Conservation (phyloP, 2,113 vertebrate genomes). For the Microcebus murinus region DNA sequence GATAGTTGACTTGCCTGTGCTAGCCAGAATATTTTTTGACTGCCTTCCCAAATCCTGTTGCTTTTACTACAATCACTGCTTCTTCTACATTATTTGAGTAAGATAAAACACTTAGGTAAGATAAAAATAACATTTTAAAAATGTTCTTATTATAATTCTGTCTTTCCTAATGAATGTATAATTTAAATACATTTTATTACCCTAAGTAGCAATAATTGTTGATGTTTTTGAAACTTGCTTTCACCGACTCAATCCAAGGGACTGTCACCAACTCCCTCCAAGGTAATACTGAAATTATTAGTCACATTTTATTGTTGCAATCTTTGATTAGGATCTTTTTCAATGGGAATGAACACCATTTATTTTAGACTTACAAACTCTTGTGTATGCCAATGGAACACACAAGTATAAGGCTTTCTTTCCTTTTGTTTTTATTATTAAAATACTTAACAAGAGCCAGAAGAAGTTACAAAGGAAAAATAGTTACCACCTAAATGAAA, state of each 20-base stretch:
- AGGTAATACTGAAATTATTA: slow-evolving; percentile 31
- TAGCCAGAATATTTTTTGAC: not conserved
- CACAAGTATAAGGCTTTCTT: not conserved
- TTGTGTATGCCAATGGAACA: not conserved
- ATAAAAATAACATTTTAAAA: slow-evolving; percentile 36
- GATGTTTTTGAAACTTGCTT: slow-evolving; percentile 34
- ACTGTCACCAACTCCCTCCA: not conserved
- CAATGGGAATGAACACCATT: slow-evolving; percentile 9
- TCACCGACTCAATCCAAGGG: not conserved
- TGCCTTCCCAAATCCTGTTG: not conserved
- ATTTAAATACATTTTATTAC: slow-evolving; percentile 33
- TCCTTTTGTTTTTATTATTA: not conserved
- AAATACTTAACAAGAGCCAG: slow-evolving; percentile 40
- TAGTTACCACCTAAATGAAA: slow-evolving; percentile 38
- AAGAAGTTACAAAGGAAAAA: slow-evolving; percentile 18
- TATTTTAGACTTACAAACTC: slow-evolving; percentile 36
- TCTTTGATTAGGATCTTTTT: slow-evolving; percentile 30
- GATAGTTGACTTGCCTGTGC: not conserved
- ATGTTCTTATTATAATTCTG: slow-evolving; percentile 24
- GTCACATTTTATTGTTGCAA: not conserved
- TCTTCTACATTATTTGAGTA: slow-evolving; percentile 3
- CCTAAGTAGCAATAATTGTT: not conserved
- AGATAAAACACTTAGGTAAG: slow-evolving; percentile 47
- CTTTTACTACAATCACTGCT: not conserved
- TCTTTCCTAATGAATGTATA: not conserved